Conservation (phyloP, 2,888 invertebrate genomes). For the Cryptosula pallasiana region DNA sequence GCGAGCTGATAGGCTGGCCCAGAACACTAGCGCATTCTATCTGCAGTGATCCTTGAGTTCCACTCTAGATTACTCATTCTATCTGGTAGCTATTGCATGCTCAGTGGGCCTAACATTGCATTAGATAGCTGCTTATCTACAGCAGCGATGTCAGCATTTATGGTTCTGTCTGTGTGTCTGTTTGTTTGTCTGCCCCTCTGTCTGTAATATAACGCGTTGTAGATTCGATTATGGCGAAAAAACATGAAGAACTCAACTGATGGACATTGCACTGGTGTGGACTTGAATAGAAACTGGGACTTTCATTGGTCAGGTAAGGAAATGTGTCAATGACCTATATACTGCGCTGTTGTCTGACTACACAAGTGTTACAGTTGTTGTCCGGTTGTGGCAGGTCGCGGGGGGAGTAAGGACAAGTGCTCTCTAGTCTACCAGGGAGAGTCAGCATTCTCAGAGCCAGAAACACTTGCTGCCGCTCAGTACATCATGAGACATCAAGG, state of each 20-base stretch:
- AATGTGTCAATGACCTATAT: background rate
- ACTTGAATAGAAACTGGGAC: slow-evolving; percentile 19
- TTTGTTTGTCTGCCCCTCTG: too few relatives aligned
- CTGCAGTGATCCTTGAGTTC: too few relatives aligned
- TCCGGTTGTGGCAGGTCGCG: slow-evolving; percentile 11
- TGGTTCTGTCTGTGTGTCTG: too few relatives aligned
- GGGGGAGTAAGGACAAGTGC: background rate
- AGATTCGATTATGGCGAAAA: slow-evolving; percentile 18
- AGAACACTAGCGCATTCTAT: too few relatives aligned
- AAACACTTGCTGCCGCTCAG: background rate
- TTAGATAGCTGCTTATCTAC: too few relatives aligned
- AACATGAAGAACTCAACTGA: background rate
- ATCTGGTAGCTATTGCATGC: too few relatives aligned
- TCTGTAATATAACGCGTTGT: too few relatives aligned
- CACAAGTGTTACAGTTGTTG: too few relatives aligned
- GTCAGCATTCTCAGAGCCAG: slow-evolving; percentile 8
- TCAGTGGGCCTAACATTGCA: too few relatives aligned
- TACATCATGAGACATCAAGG: background rate
- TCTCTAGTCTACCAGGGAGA: slow-evolving; percentile 19
- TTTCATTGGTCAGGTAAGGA: slow-evolving; percentile 16
- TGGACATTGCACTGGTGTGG: slow-evolving; percentile 5
- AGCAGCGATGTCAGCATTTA: too few relatives aligned
- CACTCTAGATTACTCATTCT: too few relatives aligned
- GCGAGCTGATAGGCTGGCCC: too few relatives aligned
- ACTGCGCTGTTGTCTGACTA: background rate